Evolutionary conservation across 2,113 vertebrate genomes (phyloP).

Genomic region (Cynocephalus volans): DNA sequence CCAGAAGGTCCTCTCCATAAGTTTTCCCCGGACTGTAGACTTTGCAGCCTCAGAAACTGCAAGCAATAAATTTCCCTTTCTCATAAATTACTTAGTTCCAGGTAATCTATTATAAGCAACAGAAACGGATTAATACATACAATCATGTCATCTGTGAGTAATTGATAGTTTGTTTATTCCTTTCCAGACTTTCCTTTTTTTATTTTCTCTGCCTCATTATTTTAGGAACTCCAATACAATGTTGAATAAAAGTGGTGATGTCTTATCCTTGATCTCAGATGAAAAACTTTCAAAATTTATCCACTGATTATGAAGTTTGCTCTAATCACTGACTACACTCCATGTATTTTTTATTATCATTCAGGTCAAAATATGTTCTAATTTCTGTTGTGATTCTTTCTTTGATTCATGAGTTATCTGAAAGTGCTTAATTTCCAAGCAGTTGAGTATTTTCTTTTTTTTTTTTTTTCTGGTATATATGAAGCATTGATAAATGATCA

Average conservation of each 20-base stretch:
- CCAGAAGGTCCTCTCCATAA: too few species aligned
- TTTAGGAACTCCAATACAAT: neutral
- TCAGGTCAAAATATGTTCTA: neutral
- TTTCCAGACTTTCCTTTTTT: too few species aligned
- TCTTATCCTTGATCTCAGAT: neutral
- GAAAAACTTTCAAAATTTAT: neutral
- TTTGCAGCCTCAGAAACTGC: too few species aligned
- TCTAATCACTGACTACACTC: neutral
- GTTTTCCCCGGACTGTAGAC: too few species aligned
- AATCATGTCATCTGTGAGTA: too few species aligned
- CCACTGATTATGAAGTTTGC: neutral
- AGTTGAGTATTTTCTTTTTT: too few species aligned
- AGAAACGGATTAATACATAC: too few species aligned
- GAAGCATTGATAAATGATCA: conserved; percentile 61
- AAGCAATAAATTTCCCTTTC: too few species aligned
- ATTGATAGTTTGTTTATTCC: too few species aligned
- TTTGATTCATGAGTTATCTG: neutral
- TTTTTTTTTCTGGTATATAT: neutral
- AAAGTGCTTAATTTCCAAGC: neutral
- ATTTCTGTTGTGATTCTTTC: neutral
- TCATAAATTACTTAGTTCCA: too few species aligned
- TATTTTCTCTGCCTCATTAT: neutral
- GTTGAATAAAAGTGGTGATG: neutral
- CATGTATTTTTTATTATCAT: neutral
- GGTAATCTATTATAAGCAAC: too few species aligned